Conservation (phyloP, 2,797 vertebrate genomes). For the Australoheros facetus region DNA sequence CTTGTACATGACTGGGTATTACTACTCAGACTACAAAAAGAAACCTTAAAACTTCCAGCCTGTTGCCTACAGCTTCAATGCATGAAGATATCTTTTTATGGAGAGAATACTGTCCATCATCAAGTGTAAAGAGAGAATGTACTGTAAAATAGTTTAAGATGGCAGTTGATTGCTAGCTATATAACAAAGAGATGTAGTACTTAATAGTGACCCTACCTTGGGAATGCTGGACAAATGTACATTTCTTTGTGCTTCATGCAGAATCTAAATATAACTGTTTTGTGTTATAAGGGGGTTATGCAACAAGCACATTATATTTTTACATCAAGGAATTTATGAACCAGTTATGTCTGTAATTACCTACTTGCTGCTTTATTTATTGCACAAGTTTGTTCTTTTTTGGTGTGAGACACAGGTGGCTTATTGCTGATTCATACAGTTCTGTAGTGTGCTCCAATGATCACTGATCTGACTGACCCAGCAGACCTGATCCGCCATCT, state of each 20-base stretch:
- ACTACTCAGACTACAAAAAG: not conserved
- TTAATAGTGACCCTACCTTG: not conserved
- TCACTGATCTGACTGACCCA: conserved; percentile 61
- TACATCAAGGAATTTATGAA: not conserved
- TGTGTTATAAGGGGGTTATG: not conserved
- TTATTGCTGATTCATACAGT: conserved; percentile 54
- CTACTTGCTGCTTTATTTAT: conserved; percentile 1
- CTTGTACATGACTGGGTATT: not conserved
- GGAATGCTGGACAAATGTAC: not conserved
- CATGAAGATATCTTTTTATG: not conserved
- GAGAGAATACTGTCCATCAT: not conserved
- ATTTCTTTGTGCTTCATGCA: not conserved
- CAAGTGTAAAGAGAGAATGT: not conserved
- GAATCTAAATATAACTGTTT: not conserved
- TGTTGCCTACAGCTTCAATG: not conserved
- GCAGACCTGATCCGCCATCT: conserved; percentile 64
- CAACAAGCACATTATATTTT: not conserved
- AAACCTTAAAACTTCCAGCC: not conserved
- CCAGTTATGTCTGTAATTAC: not conserved
- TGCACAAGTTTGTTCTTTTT: conserved; percentile 1
- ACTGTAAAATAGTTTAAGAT: not conserved
- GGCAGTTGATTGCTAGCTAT: not conserved
- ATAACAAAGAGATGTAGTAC: not conserved
- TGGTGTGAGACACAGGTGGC: conserved; percentile 52
- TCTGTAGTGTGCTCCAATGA: conserved; percentile 48